Conservation (phyloP, 2,113 vertebrate species). For the Oceanodroma tethys region DNA sequence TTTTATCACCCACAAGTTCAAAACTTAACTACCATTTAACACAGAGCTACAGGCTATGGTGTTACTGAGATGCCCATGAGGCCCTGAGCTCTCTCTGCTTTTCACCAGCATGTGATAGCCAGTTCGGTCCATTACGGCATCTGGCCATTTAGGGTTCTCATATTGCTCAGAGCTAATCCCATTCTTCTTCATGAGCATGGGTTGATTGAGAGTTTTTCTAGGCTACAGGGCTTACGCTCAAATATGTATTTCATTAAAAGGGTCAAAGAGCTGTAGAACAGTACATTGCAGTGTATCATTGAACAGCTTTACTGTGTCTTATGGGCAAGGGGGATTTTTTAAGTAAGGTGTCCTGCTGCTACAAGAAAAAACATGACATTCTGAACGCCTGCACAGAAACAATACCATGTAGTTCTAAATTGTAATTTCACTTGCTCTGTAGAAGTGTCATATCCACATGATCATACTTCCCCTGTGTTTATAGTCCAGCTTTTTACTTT, state of each 20-base stretch:
- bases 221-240: not conserved
- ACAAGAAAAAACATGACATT: not conserved
- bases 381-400: not conserved
- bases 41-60: not conserved
- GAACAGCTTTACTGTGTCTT: not conserved
- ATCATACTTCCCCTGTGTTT: not conserved
- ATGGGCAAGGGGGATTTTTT: not conserved
- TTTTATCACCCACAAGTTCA: not conserved
- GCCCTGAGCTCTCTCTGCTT: not conserved
- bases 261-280: not conserved
- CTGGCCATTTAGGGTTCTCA: not conserved
- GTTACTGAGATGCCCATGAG: not conserved
- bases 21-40: not conserved
- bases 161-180: not conserved
- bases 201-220: not conserved
- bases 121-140: not conserved
- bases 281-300: not conserved
- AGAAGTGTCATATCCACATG: not conserved
- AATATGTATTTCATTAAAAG: not conserved
- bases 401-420: not conserved
- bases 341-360: not conserved
- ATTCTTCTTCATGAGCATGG: not conserved
- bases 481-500: not conserved
- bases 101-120: not conserved
- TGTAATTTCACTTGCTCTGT: not conserved